phyloP scores from a whole-genome alignment of 92 coral and sea anemone genomes.

The Epizoanthus ramosus region DNA sequence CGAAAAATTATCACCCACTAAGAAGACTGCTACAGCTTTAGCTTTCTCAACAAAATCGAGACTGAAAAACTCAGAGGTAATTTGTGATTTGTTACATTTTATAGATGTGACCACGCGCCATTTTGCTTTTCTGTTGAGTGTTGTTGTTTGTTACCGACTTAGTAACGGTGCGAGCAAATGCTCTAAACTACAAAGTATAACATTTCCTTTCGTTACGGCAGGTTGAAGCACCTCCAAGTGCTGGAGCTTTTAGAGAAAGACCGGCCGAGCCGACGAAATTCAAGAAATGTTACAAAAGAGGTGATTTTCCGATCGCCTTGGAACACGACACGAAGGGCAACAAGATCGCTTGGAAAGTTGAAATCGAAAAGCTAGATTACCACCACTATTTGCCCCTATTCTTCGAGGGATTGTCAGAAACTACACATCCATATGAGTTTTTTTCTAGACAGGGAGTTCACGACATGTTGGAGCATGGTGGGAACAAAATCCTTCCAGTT shows the following conservation, averaged over 20 bases:
- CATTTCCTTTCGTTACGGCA: constrained; percentile 21
- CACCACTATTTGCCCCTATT: constrained; percentile 97
- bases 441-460: constrained; percentile 99
- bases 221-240: constrained; percentile 85
- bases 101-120: background rate
- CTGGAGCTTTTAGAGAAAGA: constrained; percentile 91
- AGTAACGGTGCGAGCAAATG: constrained; percentile 4
- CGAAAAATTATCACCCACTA: constrained; percentile 2
- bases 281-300: constrained; percentile 95
- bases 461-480: constrained; percentile 99
- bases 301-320: constrained; percentile 98
- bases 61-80: constrained; percentile 80
- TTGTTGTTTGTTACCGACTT: constrained; percentile 13
- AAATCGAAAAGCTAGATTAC: constrained; percentile 96
- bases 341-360: constrained; percentile 99
- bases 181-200: background rate
- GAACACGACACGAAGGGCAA: constrained; percentile 99
- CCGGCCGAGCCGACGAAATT: constrained; percentile 87
- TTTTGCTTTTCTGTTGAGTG: background rate
- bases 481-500: constrained; percentile 84
- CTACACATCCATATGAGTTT: constrained; percentile 95
- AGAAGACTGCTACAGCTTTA: constrained; percentile 63
- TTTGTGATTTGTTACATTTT: background rate
- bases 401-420: constrained; percentile 96
- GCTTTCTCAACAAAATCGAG: constrained; percentile 92